phyloP scores from a whole-genome alignment of 2,888 invertebrate species.

The Acanthosepion esculentum region DNA sequence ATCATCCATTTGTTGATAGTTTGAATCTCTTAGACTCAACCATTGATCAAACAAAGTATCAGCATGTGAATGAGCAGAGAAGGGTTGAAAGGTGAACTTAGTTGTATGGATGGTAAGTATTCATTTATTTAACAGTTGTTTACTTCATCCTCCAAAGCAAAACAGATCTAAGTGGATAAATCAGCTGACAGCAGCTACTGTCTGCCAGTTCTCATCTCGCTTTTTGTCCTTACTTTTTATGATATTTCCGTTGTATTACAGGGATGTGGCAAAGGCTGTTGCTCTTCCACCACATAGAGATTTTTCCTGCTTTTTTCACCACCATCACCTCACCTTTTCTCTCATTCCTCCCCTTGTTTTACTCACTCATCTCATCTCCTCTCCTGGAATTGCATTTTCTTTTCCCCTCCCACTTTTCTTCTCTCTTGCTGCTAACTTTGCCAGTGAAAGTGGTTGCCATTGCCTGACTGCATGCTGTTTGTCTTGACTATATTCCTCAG shows the following conservation, averaged over 20 bases:
- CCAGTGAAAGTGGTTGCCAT: constrained; percentile 4
- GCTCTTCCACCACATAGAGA: not conserved
- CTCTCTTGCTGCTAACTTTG: constrained; percentile 17
- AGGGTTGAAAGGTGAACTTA: not conserved
- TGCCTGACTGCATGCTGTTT: constrained; percentile 15
- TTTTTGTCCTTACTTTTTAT: not conserved
- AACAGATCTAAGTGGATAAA: not conserved
- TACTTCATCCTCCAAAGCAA: not conserved
- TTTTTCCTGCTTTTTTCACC: not conserved
- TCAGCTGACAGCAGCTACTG: constrained; percentile 13
- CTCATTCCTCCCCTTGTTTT: not conserved
- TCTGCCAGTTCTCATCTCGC: not conserved
- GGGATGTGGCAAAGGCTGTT: not conserved
- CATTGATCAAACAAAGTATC: not conserved
- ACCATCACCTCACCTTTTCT: not conserved
- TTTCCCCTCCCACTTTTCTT: not conserved
- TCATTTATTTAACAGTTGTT: not conserved
- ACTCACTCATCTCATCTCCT: not conserved
- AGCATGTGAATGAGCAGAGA: not conserved
- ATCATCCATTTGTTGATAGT: not conserved
- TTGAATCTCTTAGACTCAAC: not conserved
- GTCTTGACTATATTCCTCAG: constrained; percentile 16
- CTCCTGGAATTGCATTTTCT: not conserved
- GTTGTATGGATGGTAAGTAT: not conserved
- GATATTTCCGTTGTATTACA: not conserved